Percentiles rank a stretch among this genome's conserved stretches.
These are phyloP conservation scores for Mesopsocus fuscifrons DNA, from an alignment of 2,888 invertebrate species.

Conservation along the genomic window DNA sequence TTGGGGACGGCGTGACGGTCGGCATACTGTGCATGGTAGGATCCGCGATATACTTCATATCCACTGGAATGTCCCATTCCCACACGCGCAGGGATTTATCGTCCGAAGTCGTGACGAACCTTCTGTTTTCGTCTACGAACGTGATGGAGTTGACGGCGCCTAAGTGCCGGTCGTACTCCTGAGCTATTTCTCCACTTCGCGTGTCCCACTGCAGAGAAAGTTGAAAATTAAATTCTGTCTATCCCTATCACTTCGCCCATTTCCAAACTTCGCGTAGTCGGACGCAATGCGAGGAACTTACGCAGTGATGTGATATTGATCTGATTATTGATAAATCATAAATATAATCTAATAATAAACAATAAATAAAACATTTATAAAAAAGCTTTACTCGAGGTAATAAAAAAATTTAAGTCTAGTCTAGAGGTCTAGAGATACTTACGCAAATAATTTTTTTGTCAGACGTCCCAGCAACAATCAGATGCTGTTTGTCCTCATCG, in stretches of 20 bases:
- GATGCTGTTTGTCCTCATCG: conserved; percentile 87
- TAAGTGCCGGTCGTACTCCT: conserved; percentile 96
- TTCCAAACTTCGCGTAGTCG: too few relatives aligned
- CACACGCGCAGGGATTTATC: conserved; percentile 97
- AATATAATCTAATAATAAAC: too few relatives aligned
- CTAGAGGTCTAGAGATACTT: too few relatives aligned
- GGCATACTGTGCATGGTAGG: conserved; percentile 99
- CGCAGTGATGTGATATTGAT: too few relatives aligned
- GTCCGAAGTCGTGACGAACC: conserved; percentile 97
- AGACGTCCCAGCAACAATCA: conserved; percentile 95
- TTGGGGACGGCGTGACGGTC: conserved; percentile 83
- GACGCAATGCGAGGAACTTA: too few relatives aligned
- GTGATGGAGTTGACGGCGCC: conserved; percentile 98
- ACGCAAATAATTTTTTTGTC: conserved; percentile 99
- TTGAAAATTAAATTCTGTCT: conserved; percentile 9
- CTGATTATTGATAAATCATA: too few relatives aligned
- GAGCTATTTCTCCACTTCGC: conserved; percentile 83
- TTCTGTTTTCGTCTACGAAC: conserved; percentile 93
- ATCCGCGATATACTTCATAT: conserved; percentile 99
- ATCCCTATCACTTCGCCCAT: too few relatives aligned
- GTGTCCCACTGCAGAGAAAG: conserved; percentile 69
- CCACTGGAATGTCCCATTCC: conserved; percentile 99
- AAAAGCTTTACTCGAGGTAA: too few relatives aligned
- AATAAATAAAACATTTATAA: too few relatives aligned
- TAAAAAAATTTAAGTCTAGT: conserved; percentile 3